Percentiles rank a stretch among this genome's conserved stretches.
phyloP scores from a whole-genome alignment of 1,140 invertebrate species.

The Heliconius congener region DNA sequence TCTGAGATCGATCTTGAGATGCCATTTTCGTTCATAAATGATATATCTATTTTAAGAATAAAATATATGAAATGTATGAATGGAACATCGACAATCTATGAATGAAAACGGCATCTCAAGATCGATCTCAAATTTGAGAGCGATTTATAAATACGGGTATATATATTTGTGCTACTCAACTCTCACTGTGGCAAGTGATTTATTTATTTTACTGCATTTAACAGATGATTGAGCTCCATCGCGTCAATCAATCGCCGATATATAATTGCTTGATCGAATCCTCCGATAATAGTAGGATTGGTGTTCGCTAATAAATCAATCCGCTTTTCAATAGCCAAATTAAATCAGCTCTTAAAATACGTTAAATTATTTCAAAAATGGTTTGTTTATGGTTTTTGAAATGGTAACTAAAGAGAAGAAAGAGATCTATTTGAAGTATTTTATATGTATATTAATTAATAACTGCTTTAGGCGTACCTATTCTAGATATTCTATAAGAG shows the following conservation, averaged over 20 bases:
- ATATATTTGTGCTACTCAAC: too few species aligned
- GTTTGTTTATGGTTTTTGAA: too few species aligned
- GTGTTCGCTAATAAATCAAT: slow-evolving; percentile 8
- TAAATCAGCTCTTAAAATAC: not conserved
- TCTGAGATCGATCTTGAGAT: too few species aligned
- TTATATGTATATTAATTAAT: too few species aligned
- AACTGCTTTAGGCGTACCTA: too few species aligned
- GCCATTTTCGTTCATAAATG: not conserved
- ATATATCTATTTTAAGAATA: not conserved
- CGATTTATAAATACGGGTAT: too few species aligned
- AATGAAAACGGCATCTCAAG: too few species aligned
- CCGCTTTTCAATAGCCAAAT: slow-evolving; percentile 5
- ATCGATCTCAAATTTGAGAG: too few species aligned
- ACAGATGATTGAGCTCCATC: not conserved
- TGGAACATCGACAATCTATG: too few species aligned
- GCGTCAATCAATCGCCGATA: slow-evolving; percentile 1
- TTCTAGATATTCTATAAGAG: too few species aligned
- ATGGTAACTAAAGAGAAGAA: not conserved
- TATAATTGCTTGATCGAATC: slow-evolving; percentile 1
- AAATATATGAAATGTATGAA: too few species aligned
- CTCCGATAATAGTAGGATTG: slow-evolving; percentile 13
- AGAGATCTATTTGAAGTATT: not conserved
- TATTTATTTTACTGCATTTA: slow-evolving; percentile 1
- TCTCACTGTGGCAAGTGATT: not conserved
- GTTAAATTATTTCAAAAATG: not conserved